Conservation (phyloP, 2,113 vertebrate genomes). For the Nicator chloris region DNA sequence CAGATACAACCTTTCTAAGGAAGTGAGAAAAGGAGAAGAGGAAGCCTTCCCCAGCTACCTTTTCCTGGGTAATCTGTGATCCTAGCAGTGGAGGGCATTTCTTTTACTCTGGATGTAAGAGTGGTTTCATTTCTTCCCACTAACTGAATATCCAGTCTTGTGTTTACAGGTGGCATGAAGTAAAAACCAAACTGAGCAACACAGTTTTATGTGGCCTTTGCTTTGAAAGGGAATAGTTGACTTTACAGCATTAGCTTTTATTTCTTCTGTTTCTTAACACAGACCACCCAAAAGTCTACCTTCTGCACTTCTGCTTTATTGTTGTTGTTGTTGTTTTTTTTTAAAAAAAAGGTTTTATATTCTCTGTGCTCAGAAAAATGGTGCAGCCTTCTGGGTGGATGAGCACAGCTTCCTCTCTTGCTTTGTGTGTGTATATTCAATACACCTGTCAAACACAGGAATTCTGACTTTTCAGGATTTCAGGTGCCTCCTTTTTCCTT, state of each 20-base stretch:
- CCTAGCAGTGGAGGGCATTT: conserved; percentile 11
- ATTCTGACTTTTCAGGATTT: neutral
- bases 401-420: conserved; percentile 26
- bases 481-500: conserved; percentile 7
- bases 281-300: conserved; percentile 15
- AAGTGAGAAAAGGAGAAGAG: neutral
- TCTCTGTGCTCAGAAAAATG: neutral
- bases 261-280: neutral
- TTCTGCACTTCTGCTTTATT: conserved; percentile 20
- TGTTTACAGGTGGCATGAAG: conserved; percentile 66
- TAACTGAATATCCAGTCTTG: conserved; percentile 67
- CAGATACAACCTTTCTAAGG: neutral
- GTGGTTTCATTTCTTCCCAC: conserved; percentile 30
- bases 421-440: neutral
- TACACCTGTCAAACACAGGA: conserved; percentile 23
- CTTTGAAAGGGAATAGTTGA: conserved; percentile 57
- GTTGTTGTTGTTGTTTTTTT: neutral
- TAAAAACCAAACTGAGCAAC: conserved; percentile 60
- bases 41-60: conserved; percentile 47
- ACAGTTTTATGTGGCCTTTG: conserved; percentile 61
- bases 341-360: neutral
- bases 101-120: conserved; percentile 13
- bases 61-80: neutral
- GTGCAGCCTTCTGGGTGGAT: neutral
- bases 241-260: conserved; percentile 34